Base-by-base conservation (phyloP, 1,140 invertebrate genomes). In the Antheraea pernyi region DNA sequence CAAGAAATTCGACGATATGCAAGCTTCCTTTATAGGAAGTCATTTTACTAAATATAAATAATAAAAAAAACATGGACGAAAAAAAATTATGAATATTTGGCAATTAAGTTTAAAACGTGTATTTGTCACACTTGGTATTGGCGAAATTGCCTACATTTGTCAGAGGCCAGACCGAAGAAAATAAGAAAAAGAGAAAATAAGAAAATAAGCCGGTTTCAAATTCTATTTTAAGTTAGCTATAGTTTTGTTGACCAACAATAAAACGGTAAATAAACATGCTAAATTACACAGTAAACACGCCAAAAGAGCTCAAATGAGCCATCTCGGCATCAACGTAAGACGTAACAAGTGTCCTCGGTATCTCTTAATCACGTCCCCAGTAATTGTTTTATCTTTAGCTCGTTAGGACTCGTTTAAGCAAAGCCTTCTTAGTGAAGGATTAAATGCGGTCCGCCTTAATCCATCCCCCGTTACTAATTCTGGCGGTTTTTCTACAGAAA, bases 351-450 rank as follows among this genome's bases (percentile, higher is more conserved):
- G 88, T 91, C 87, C 82, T 82, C 84, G 73, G 83, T 90, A 90
- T 89, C 86, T 91, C 87, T 92, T 91, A 92, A 92, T 92, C 88
- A 91, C 85, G 85, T 82, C 81, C 71, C 78, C 81, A 79, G 86
- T 92, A 92, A 92, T 92, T 92, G 90, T 92, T 92, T 92, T 92
- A 92, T 92, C 90, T 90, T 85, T 84, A 90, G 90, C 88, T 92
- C 88, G 90, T 92, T 92, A 92, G 90, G 88, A 92, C 88, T 92
- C 90, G 88, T 91, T 92, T 92, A 91, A 92, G 90, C 84, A 92
- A 91, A 92, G 90, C 88, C 90, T 90, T 90, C 90, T 92, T 92
- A 92, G 86, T 85, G 88, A 89, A 89, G 88, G 90, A 92, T 92
- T 92, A 91, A 89, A 84, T 87, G 90, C 84, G 88, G 88, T 86